Percentiles rank a stretch among this genome's conserved stretches.
Evolutionary conservation across 2,113 vertebrate genomes (phyloP).

Genomic region (Cyprichromis sp.): DNA sequence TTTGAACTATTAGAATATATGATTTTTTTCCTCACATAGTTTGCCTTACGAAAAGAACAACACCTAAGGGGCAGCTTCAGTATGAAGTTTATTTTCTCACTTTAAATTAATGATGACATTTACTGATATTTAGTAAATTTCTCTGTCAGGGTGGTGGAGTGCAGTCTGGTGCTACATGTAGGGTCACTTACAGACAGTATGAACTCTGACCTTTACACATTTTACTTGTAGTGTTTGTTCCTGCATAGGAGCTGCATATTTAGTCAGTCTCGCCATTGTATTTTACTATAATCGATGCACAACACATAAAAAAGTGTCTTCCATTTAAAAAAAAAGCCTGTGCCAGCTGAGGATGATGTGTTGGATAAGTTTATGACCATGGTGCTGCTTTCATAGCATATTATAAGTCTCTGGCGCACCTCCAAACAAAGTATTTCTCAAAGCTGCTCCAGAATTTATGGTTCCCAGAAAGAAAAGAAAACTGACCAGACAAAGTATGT

Average conservation of each 20-base stretch:
- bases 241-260: neutral
- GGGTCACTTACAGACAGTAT: constrained; percentile 8
- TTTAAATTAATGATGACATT: neutral
- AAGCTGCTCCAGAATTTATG: neutral
- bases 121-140: neutral
- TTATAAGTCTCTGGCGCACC: neutral
- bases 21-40: neutral
- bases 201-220: constrained; percentile 38
- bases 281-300: neutral
- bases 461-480: constrained; percentile 9
- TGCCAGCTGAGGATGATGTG: neutral
- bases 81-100: neutral
- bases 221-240: constrained; percentile 11
- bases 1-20: neutral
- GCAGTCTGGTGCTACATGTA: constrained; percentile 55
- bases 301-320: constrained; percentile 15
- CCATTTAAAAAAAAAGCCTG: neutral
- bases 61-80: constrained; percentile 5
- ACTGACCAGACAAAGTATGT: neutral
- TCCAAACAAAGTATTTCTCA: neutral
- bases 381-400: neutral
- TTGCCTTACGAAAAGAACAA: neutral
- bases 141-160: constrained; percentile 4
- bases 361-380: neutral
- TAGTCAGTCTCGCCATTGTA: neutral